Conservation (phyloP, 2,797 vertebrate genomes). For the Lithobates pipiens region DNA sequence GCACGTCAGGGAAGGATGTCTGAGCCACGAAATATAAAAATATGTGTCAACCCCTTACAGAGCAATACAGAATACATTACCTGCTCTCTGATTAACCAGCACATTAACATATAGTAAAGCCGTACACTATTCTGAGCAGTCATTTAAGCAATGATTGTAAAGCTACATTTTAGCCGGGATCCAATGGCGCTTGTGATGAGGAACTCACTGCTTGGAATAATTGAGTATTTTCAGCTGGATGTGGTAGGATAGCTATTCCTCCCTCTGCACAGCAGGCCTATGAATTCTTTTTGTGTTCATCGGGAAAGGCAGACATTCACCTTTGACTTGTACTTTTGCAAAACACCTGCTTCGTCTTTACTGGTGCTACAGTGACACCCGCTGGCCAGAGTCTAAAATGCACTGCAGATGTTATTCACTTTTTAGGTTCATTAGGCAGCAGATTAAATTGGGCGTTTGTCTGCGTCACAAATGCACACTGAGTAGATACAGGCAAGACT, state of each 20-base stretch:
- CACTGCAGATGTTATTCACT: neutral
- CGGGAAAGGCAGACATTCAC: conserved; percentile 38
- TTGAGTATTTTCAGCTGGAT: conserved; percentile 49
- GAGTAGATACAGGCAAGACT: neutral
- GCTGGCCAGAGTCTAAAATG: conserved; percentile 2
- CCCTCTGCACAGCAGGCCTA: conserved; percentile 41
- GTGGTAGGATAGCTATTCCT: conserved; percentile 46
- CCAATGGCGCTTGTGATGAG: conserved; percentile 59
- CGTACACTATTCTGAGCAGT: conserved; percentile 32
- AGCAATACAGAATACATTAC: conserved; percentile 31
- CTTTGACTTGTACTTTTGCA: conserved; percentile 27
- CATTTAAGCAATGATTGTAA: conserved; percentile 60
- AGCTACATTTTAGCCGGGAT: conserved; percentile 50
- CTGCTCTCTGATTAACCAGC: conserved; percentile 51
- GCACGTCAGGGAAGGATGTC: neutral
- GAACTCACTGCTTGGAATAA: conserved; percentile 53
- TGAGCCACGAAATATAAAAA: conserved; percentile 10
- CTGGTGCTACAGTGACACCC: conserved; percentile 43
- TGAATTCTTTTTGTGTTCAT: conserved; percentile 37
- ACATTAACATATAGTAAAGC: conserved; percentile 51
- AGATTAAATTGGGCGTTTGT: neutral
- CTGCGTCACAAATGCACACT: neutral
- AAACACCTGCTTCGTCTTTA: conserved; percentile 30
- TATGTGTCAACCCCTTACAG: conserved; percentile 14
- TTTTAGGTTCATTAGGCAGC: too few species aligned